Conservation (phyloP, 1,140 invertebrate genomes). For the Platyscapa corneri region DNA sequence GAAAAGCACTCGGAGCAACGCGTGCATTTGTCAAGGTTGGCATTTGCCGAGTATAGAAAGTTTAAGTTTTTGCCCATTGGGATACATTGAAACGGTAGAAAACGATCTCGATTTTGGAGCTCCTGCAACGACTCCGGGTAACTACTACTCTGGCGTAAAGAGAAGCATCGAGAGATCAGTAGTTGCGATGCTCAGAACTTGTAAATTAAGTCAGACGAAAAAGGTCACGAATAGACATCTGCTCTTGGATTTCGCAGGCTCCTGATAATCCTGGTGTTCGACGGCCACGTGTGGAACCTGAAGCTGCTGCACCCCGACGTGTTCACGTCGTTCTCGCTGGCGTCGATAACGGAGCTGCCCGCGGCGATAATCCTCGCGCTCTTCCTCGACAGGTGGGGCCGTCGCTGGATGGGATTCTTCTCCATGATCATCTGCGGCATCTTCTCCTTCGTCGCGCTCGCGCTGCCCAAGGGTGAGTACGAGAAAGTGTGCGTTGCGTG, state of each 20-base stretch:
- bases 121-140: too few species aligned
- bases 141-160: too few species aligned
- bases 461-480: constrained; percentile 79
- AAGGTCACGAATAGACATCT: not conserved
- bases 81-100: too few species aligned
- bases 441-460: constrained; percentile 85
- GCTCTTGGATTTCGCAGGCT: constrained; percentile 74
- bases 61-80: too few species aligned
- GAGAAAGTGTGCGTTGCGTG: too few species aligned
- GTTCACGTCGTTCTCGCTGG: constrained; percentile 89
- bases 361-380: constrained; percentile 87
- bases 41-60: too few species aligned
- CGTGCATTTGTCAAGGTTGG: too few species aligned
- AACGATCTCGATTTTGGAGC: too few species aligned
- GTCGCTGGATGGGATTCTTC: constrained; percentile 88
- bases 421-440: constrained; percentile 85
- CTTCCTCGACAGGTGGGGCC: constrained; percentile 87
- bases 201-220: too few species aligned
- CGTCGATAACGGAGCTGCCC: constrained; percentile 87
- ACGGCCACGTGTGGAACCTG: constrained; percentile 88
- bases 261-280: constrained; percentile 86
- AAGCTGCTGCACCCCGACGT: constrained; percentile 85
- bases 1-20: too few species aligned
- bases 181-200: too few species aligned
- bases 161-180: too few species aligned